Percentiles rank a stretch among this genome's conserved stretches.
Evolutionary conservation across 2,113 vertebrate species (phyloP).

Genomic region (Ornithorhynchus anatinus): DNA sequence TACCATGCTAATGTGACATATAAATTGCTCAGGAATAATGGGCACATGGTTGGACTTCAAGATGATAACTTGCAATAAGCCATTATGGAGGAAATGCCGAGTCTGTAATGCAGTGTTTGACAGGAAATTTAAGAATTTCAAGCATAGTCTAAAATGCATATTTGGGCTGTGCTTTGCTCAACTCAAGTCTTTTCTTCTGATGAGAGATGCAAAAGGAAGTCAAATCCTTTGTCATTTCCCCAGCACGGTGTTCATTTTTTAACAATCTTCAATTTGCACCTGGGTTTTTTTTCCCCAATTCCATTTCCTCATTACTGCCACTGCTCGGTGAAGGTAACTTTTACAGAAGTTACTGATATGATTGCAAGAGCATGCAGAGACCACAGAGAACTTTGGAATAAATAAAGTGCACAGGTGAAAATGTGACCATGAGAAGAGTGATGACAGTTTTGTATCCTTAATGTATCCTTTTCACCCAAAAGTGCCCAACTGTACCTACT

Average conservation of each 20-base stretch:
- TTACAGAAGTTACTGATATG: not conserved
- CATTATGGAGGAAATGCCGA: too few species aligned
- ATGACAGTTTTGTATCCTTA: not conserved
- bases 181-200: not conserved
- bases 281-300: conserved; percentile 41
- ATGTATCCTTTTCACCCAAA: not conserved
- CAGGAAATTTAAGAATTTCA: too few species aligned
- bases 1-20: too few species aligned
- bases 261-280: conserved; percentile 20
- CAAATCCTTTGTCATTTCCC: not conserved
- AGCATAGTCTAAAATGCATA: too few species aligned
- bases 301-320: conserved; percentile 24
- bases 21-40: too few species aligned
- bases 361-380: not conserved
- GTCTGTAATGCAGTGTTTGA: too few species aligned
- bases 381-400: not conserved
- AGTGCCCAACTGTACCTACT: conserved; percentile 7
- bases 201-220: not conserved
- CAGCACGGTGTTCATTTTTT: conserved; percentile 43
- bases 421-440: conserved; percentile 32
- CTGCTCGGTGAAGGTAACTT: conserved; percentile 1
- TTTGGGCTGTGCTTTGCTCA: too few species aligned
- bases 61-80: too few species aligned
- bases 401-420: conserved; percentile 12
- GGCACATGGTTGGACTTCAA: too few species aligned